Conservation (phyloP, 2,888 invertebrate species). For the Lepidochrysops patricia region DNA sequence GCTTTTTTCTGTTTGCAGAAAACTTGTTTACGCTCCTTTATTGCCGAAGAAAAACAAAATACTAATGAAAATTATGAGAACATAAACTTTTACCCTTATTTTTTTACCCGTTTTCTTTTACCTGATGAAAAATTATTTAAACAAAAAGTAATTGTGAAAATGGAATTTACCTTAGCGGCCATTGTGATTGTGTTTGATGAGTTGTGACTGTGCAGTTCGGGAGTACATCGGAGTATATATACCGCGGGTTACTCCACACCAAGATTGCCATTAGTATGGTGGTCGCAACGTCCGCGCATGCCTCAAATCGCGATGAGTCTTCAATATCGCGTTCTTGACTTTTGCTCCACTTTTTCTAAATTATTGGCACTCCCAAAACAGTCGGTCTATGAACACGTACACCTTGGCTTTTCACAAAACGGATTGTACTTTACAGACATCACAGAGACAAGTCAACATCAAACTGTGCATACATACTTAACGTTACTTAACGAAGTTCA, state of each 20-base stretch:
- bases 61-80: too few species aligned
- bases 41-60: too few species aligned
- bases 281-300: conserved; percentile 60
- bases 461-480: too few species aligned
- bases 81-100: background rate
- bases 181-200: conserved; percentile 52
- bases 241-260: conserved; percentile 55
- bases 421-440: too few species aligned
- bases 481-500: too few species aligned
- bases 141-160: background rate
- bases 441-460: too few species aligned
- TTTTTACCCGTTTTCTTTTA: background rate
- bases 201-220: conserved; percentile 57
- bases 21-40: too few species aligned
- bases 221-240: conserved; percentile 53
- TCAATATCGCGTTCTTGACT: conserved; percentile 64
- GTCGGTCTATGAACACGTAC: background rate
- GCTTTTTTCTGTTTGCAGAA: too few species aligned
- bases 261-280: conserved; percentile 65
- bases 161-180: conserved; percentile 56
- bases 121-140: too few species aligned
- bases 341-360: conserved; percentile 58
- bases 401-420: too few species aligned
- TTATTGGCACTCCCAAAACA: background rate
- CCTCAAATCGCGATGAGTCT: conserved; percentile 65